Conservation (phyloP, 2,113 vertebrate genomes). For the Scomber japonicus region DNA sequence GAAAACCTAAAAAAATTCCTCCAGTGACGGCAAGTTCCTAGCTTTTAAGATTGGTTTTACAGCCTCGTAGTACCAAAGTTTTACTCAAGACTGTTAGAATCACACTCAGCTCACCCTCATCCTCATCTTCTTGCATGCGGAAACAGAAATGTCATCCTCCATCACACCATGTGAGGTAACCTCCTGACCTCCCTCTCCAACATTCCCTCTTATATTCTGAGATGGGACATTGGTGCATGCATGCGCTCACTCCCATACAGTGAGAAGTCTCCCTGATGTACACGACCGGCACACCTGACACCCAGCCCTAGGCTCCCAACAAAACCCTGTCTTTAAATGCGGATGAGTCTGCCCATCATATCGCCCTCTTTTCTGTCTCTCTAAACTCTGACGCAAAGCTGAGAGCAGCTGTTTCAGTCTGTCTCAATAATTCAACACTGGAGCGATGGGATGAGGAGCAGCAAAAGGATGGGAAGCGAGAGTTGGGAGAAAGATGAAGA, state of each 20-base stretch:
- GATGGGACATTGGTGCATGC: conserved; percentile 33
- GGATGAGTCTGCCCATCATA: conserved; percentile 77
- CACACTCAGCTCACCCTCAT: background rate
- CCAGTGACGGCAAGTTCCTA: background rate
- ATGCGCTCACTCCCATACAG: conserved; percentile 36
- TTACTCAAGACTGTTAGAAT: background rate
- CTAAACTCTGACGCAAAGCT: conserved; percentile 65
- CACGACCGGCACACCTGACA: conserved; percentile 76
- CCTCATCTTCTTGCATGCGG: background rate
- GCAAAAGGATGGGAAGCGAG: conserved; percentile 49
- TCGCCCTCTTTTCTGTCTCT: conserved; percentile 47
- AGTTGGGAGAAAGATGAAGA: conserved; percentile 46
- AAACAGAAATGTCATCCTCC: conserved; percentile 1
- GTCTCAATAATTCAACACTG: conserved; percentile 84
- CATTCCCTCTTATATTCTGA: background rate
- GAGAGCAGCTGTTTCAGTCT: conserved; percentile 77
- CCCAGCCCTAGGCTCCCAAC: conserved; percentile 76
- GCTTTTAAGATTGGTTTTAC: background rate
- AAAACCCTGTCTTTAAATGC: conserved; percentile 85
- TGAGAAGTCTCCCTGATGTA: conserved; percentile 61
- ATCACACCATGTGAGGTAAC: conserved; percentile 36
- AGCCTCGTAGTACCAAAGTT: background rate
- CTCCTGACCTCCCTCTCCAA: conserved; percentile 58
- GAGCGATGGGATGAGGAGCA: conserved; percentile 61
- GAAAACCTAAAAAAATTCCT: background rate